Conservation (phyloP, 2,113 vertebrate species). For the Tragulus kanchil region DNA sequence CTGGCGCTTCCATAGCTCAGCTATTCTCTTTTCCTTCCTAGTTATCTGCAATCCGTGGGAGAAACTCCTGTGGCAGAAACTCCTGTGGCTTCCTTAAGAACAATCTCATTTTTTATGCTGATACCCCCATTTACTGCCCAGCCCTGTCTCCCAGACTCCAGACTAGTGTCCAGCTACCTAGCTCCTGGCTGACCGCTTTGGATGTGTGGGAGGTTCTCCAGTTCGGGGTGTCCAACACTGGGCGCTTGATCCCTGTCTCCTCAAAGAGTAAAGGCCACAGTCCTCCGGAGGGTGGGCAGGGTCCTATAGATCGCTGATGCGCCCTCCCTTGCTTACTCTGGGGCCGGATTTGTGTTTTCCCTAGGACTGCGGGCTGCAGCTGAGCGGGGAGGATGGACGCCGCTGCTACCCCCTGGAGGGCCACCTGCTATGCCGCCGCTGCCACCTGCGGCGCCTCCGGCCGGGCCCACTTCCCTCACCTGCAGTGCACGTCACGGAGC, state of each 20-base stretch:
- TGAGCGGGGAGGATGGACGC: constrained; percentile 97
- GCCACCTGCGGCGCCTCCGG: constrained; percentile 95
- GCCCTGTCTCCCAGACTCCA: neutral
- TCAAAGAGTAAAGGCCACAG: neutral
- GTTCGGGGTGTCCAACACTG: neutral
- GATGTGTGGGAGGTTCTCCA: neutral
- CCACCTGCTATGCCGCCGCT: constrained; percentile 96
- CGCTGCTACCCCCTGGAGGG: constrained; percentile 97
- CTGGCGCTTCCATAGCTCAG: neutral
- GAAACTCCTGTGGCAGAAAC: neutral
- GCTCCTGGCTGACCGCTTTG: neutral
- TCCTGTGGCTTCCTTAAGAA: neutral
- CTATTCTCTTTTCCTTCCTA: neutral
- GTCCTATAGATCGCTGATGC: accelerated
- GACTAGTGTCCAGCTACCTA: neutral
- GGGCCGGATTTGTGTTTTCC: neutral
- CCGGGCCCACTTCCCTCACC: constrained; percentile 90
- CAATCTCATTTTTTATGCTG: neutral
- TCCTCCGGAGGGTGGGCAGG: accelerated
- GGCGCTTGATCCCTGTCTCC: neutral
- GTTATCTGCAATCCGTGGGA: neutral
- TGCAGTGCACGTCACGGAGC: constrained; percentile 96
- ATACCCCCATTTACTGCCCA: neutral
- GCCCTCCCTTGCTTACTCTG: neutral
- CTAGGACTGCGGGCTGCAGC: constrained; percentile 96